A percentile compares a stretch with the other conserved stretches of the same genome.
These are phyloP conservation scores for Thalassophryne amazonica DNA, from an alignment of 2,797 vertebrate species.

Conservation along the genomic window DNA sequence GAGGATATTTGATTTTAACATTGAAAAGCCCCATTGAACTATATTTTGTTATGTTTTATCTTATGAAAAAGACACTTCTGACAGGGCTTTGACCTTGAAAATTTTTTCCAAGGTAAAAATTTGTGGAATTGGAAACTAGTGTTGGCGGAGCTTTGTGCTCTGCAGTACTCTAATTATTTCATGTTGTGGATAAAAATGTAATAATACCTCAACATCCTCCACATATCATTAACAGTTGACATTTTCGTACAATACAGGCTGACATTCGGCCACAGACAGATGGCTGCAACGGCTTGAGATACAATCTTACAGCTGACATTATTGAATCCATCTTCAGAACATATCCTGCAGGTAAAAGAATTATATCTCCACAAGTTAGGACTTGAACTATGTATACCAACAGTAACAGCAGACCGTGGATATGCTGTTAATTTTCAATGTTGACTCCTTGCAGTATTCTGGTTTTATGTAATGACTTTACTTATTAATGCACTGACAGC, in stretches of 20 bases:
- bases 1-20: no score
- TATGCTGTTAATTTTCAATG: background rate
- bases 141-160: no score
- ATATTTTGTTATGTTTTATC: no score
- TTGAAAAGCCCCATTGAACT: no score
- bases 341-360: constrained; percentile 91
- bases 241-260: constrained; percentile 77
- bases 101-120: no score
- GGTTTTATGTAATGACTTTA: no score
- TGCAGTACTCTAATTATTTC: no score
- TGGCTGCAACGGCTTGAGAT: constrained; percentile 95
- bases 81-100: no score
- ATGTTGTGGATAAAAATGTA: no score
- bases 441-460: no score
- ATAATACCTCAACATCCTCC: background rate
- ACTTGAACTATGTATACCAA: background rate
- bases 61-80: no score
- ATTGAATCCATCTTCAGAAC: constrained; percentile 99
- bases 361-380: background rate
- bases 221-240: background rate
- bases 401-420: background rate
- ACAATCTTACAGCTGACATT: constrained; percentile 96
- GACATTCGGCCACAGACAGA: constrained; percentile 97
- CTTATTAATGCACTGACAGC: background rate
- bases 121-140: no score